Conservation (phyloP, 2,888 invertebrate species). For the Odontocerum albicorne region DNA sequence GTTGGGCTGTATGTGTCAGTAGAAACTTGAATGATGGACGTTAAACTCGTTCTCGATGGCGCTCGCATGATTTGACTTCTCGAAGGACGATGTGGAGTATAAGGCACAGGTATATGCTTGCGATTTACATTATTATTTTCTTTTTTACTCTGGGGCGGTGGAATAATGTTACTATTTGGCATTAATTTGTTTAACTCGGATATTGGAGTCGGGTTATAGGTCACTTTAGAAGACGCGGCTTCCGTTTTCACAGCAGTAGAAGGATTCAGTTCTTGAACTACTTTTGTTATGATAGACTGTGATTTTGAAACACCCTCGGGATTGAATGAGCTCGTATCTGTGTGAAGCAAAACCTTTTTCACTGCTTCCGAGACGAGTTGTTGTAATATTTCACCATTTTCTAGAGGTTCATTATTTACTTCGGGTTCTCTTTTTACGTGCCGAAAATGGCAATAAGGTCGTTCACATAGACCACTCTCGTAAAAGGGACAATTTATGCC, state of each 20-base stretch:
- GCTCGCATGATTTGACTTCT: constrained; percentile 20
- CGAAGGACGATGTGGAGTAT: constrained; percentile 53
- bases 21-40: background rate
- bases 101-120: constrained; percentile 56
- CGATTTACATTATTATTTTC: constrained; percentile 47
- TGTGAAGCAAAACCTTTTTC: constrained; percentile 40
- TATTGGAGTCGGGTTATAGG: constrained; percentile 69
- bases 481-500: constrained; percentile 85
- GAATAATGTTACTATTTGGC: constrained; percentile 39
- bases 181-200: constrained; percentile 58
- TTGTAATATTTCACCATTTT: constrained; percentile 57
- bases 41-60: background rate
- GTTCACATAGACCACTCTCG: constrained; percentile 75
- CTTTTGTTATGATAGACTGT: constrained; percentile 54
- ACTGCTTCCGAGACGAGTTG: constrained; percentile 63
- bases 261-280: constrained; percentile 37
- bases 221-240: constrained; percentile 42
- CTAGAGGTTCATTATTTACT: constrained; percentile 48
- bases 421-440: constrained; percentile 74
- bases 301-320: constrained; percentile 36
- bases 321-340: constrained; percentile 11
- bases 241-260: constrained; percentile 2
- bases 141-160: constrained; percentile 39
- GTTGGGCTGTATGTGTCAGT: constrained; percentile 19
- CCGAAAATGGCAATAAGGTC: constrained; percentile 92